Evolutionary conservation across 2,113 vertebrate species (phyloP).

Genomic region (Ictidomys tridecemlineatus): DNA sequence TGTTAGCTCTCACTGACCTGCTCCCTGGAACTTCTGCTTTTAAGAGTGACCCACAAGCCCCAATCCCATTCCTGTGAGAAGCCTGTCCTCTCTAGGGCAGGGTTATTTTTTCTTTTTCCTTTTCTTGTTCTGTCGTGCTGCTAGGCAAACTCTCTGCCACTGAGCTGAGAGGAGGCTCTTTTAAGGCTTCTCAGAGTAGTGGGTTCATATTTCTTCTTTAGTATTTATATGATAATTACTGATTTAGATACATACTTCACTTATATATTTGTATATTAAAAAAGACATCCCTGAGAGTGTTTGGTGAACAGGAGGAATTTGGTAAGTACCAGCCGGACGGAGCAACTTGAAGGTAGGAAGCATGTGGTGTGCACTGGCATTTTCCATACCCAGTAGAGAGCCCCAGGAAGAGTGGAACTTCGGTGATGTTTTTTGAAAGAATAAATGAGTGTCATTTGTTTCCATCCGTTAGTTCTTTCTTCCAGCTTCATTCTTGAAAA

Average conservation of each 20-base stretch:
- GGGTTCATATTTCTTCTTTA: neutral
- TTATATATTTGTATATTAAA: neutral
- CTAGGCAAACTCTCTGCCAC: neutral
- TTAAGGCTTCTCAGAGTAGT: neutral
- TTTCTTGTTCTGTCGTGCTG: neutral
- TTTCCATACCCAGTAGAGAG: neutral
- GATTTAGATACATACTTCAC: neutral
- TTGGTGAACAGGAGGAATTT: neutral
- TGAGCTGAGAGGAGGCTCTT: neutral
- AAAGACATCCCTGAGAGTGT: neutral
- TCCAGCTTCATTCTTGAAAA: neutral
- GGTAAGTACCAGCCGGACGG: neutral
- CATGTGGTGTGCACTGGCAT: accelerated
- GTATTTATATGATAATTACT: slow-evolving; percentile 9
- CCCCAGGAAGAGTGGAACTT: neutral
- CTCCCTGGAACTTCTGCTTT: neutral
- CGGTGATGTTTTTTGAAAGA: neutral
- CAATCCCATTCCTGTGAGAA: neutral
- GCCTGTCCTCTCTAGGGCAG: neutral
- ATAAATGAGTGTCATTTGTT: neutral
- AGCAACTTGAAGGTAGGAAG: neutral
- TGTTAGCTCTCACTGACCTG: neutral
- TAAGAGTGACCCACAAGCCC: neutral
- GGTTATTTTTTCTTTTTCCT: neutral
- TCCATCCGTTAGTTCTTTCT: neutral